Conservation (phyloP, 2,797 vertebrate genomes). For the Ataeniobius toweri region DNA sequence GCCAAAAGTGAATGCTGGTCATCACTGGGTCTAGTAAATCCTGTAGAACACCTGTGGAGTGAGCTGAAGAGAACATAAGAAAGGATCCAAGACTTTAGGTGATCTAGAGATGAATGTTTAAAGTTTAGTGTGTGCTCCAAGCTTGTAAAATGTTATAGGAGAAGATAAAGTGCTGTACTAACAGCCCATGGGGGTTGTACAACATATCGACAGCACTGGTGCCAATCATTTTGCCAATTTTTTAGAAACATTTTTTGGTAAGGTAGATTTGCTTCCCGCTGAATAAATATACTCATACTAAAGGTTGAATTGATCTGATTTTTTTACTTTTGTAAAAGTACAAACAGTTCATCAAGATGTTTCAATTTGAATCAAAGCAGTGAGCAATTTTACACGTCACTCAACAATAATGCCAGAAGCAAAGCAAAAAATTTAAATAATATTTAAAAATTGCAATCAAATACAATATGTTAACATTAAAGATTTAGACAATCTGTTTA, state of each 20-base stretch:
- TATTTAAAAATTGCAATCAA: neutral
- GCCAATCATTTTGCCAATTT: too few species aligned
- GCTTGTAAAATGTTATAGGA: neutral
- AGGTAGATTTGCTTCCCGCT: neutral
- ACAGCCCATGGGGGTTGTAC: too few species aligned
- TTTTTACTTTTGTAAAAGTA: too few species aligned
- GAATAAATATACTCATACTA: neutral
- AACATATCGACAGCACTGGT: neutral
- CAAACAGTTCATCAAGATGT: neutral
- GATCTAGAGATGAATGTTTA: too few species aligned
- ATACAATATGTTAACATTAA: neutral
- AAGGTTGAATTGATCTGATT: neutral
- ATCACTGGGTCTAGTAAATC: too few species aligned
- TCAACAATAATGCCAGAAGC: neutral
- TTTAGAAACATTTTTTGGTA: neutral
- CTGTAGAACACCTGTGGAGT: too few species aligned
- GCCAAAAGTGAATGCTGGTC: too few species aligned
- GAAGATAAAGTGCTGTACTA: neutral
- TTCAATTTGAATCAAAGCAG: neutral
- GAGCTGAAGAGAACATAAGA: too few species aligned
- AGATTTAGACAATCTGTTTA: neutral
- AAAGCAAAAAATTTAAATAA: neutral
- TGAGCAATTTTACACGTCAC: neutral
- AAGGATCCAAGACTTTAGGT: too few species aligned
- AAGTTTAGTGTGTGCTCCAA: too few species aligned